These are phyloP conservation scores for Anarrhichthys ocellatus DNA, from an alignment of 2,113 vertebrate species.

Conservation along the genomic window DNA sequence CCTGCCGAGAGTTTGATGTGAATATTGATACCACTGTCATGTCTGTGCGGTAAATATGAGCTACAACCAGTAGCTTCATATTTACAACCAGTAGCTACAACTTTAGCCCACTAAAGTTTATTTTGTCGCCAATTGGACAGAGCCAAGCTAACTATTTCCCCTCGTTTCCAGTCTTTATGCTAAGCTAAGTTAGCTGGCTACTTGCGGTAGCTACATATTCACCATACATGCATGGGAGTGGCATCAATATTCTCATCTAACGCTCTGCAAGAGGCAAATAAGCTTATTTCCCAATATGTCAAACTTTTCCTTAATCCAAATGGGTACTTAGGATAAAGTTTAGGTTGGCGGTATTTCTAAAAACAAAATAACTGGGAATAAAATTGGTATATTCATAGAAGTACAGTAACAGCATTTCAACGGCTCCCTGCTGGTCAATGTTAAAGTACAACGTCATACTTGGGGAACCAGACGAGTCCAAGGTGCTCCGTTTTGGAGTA, in stretches of 20 bases:
- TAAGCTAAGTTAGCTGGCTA: neutral
- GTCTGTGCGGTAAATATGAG: neutral
- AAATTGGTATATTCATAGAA: neutral
- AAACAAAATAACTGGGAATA: neutral
- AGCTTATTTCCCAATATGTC: neutral
- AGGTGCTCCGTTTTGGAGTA: conserved; percentile 98
- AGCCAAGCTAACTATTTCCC: neutral
- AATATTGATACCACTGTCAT: neutral
- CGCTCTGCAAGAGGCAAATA: neutral
- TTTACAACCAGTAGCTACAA: neutral
- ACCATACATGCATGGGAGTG: neutral
- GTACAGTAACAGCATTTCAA: neutral
- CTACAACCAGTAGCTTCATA: neutral
- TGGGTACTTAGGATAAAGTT: neutral
- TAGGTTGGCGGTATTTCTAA: neutral
- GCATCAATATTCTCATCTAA: neutral
- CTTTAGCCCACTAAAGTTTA: neutral
- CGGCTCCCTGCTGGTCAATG: too few relatives aligned
- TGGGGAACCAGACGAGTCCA: conserved; percentile 97
- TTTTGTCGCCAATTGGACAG: neutral
- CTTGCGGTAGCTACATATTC: neutral
- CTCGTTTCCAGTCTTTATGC: neutral
- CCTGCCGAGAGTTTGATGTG: neutral
- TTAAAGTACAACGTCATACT: conserved; percentile 83
- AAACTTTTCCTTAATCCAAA: neutral